Base-by-base conservation (phyloP, 2,888 invertebrate genomes). In the Hirtodrosophila confusa region DNA sequence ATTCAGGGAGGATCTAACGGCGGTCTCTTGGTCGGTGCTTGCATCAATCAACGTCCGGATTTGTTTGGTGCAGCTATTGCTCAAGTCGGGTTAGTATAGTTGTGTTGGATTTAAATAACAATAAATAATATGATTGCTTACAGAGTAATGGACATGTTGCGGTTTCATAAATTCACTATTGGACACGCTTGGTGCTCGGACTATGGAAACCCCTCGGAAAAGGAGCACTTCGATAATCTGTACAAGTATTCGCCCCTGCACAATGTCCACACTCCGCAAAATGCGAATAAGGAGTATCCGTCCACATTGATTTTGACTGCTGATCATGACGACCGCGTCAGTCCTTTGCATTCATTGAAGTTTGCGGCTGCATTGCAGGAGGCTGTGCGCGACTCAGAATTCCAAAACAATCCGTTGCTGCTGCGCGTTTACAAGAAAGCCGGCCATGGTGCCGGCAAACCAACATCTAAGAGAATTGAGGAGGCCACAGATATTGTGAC, bases 291-390 rank as follows among this genome's bases (percentile, higher is more conserved):
- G 8, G 95, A 98, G 92, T 99, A 98, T 93, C 99, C 99, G 5
- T 95, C 98, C 12, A 96, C 96, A 17, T 93, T 99, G 71, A 93
- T 99, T 66, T 92, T 98, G 79, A 99, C 99, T n/a, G 99, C 97
- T 17, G 99, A 99, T 93, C 99, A 99, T 92, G 99, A 99, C 93
- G 99, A 99, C 93, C 95, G 99, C 79, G 99, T 99, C 72, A 99
- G 99, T 75, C 99, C 99, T 49, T 93, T 98, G 75, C 99, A 99
- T 93, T 98, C 98, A 66, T 94, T 99, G 45, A 99, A 99, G 92
- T 97, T 96, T 92, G 95, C 97, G 64, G 98, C 99, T 2, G 94
- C 96, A 83, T 93, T 99, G 65, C 99, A 99, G 90, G 93, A 97
- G 88, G 93, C 93, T 40, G 90, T 96, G 11, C 95, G 94, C 40